Evolutionary conservation across 2,797 vertebrate genomes (phyloP), one percentile per base, ranked within the genome.

Genomic region (Mustela erminea): DNA sequence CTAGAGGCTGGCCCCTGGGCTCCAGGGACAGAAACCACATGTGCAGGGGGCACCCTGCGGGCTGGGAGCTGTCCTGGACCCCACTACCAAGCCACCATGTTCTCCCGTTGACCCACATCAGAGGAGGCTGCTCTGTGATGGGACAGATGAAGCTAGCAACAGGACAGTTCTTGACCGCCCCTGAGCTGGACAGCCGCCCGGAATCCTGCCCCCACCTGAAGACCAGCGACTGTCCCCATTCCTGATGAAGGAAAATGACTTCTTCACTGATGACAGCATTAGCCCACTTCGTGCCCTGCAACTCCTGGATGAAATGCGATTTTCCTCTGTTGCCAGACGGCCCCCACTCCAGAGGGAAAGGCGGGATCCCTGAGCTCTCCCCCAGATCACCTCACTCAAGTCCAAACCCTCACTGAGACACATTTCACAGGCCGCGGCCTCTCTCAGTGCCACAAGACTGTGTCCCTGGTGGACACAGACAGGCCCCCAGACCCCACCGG

Each of bases 391-490:
- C 32, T 25, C 23, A 64, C 49, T 93, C 66, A 46, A 74, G 35
- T 70, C n/a, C 66, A 38, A 27, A 84, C 27, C n/a, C 32, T 80
- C 64, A 20, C 27, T 8, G 78, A 83, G 23, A 41, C 6, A 6
- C 18, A 9, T 29, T 43, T 68, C 43, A 62, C 43, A 0, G 7
- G 0, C 0, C 3, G 5, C 0, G 0, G 60, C 4, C 52, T 74
- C 18, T 43, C 15, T 74, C n/a, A 1, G 21, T 23, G 52, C 46
- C 80, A 35, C 17, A 60, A 88, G 58, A 60, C 49, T 18, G 3
- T 56, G 35, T 18, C 60, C 70, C 11, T n/a, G 9, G 32, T 8
- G 14, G 74, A 27, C n/a, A 56, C 21, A 8, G 49, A 46, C 7
- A 38, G 27, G 3, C n/a, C 21, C 18, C 32, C 29, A 2, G 49